Percentiles rank a stretch among this genome's conserved stretches.
Evolutionary conservation across 2,888 invertebrate species (phyloP).

Genomic region (Hydropsyche betteni): DNA sequence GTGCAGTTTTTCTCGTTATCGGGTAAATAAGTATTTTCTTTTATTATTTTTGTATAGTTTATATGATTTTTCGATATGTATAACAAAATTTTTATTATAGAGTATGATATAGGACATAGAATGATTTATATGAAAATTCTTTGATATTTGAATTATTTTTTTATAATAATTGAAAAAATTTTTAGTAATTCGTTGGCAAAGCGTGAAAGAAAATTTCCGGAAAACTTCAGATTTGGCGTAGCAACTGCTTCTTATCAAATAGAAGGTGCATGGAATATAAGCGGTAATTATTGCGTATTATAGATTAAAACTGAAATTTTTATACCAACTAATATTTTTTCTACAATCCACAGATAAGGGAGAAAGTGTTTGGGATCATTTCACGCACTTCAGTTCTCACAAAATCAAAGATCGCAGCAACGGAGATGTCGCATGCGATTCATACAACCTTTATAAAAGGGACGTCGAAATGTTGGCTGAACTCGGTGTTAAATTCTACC

Average conservation of each 20-base stretch:
- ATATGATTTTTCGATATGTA: no score
- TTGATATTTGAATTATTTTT: no score
- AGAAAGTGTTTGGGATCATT: slow-evolving; percentile 74
- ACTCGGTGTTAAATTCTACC: slow-evolving; percentile 67
- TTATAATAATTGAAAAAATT: no score
- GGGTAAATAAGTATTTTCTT: no score
- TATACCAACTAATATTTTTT: background rate
- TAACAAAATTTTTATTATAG: no score
- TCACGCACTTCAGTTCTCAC: slow-evolving; percentile 66
- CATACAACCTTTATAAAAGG: slow-evolving; percentile 70
- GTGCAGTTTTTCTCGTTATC: no score
- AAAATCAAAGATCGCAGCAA: slow-evolving; percentile 66
- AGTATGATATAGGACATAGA: no score
- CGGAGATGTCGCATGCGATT: slow-evolving; percentile 73
- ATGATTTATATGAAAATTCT: no score
- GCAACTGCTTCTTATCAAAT: slow-evolving; percentile 66
- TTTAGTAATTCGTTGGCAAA: background rate
- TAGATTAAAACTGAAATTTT: slow-evolving; percentile 9
- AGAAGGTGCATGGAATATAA: slow-evolving; percentile 67
- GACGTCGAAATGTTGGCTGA: slow-evolving; percentile 68
- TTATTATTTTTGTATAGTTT: no score
- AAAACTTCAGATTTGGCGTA: slow-evolving; percentile 61
- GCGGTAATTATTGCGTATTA: slow-evolving; percentile 57
- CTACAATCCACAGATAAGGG: slow-evolving; percentile 64
- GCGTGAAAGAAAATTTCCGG: slow-evolving; percentile 55